Base-by-base conservation (phyloP, 2,888 invertebrate species). In the Yponomeuta sedellus region DNA sequence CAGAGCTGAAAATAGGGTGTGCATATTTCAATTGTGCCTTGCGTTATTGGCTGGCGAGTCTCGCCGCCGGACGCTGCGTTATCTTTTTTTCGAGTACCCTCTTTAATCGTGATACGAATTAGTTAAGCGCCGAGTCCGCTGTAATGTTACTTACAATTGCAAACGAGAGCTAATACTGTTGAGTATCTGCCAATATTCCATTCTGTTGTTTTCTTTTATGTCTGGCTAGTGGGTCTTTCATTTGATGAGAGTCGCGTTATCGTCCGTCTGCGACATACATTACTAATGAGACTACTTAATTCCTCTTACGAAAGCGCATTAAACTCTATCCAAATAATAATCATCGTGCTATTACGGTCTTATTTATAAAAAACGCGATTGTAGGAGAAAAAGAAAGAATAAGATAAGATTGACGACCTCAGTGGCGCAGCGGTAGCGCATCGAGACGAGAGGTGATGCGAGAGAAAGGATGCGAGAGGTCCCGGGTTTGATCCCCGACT, bases 121-220 rank as follows among this genome's bases (percentile, higher is more conserved):
- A 88, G 82, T 82, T 77, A 84, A 83, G 79, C 83, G 81, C 77
- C 78, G 80, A 85, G 79, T 79, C 75, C 72, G 71, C 74, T 72
- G 77, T 85, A 85, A 87, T 78, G 78, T 80, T 80, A 77, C 78
- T 86, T 85, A 86, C 83, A 87, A 85, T 86, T 83, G 82, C 84
- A 83, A 86, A 81, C 82, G 77, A 79, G 74, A 75, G 71, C 77
- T 81, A 79, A 82, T 80, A 79, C 77, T 73, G 73, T 74, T 74
- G 79, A 82, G 78, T 80, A 77, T 79, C 80, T 80, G 81, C 82
- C 84, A 84, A 86, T 85, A 80, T 75, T 75, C 74, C 77, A 75
- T 76, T 77, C 75, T 72, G 75, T 76, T 76, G 74, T 76, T 83
- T 82, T 78, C 77, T 77, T 78, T 77, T 76, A 74, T 72, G 71